phyloP scores from a whole-genome alignment of 1,140 invertebrate genomes.

The Heterodera carotae region DNA sequence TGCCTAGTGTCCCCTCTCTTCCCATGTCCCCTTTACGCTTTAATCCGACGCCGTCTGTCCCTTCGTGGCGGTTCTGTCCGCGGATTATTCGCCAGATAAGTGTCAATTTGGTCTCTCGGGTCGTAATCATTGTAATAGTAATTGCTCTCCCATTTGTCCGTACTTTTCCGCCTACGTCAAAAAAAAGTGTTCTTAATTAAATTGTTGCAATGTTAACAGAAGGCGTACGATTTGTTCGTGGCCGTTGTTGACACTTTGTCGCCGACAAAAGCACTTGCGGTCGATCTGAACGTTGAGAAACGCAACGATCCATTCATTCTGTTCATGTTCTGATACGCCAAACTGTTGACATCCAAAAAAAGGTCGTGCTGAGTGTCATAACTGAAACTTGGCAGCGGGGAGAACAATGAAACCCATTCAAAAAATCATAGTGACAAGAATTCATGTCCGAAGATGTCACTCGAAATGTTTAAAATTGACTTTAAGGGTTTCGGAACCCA shows the following conservation, averaged over 20 bases:
- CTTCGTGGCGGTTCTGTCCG: not conserved
- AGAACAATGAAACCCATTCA: not conserved
- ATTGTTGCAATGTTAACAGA: too few relatives aligned
- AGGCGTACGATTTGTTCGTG: not conserved
- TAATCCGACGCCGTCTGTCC: not conserved
- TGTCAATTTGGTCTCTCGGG: not conserved
- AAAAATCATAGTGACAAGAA: not conserved
- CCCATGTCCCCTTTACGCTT: not conserved
- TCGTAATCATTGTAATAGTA: slow-evolving; percentile 29
- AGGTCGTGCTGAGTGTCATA: slow-evolving; percentile 18
- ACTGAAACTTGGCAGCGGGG: not conserved
- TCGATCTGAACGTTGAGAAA: not conserved
- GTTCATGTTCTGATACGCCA: slow-evolving; percentile 16
- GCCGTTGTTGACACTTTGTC: not conserved
- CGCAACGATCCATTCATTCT: not conserved
- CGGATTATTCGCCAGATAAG: slow-evolving; percentile 14
- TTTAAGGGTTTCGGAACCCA: not conserved
- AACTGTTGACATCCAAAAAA: slow-evolving; percentile 19
- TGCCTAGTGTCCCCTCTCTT: not conserved
- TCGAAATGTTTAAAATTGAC: too few relatives aligned
- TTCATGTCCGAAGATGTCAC: too few relatives aligned
- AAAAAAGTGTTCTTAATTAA: not conserved
- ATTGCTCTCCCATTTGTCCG: slow-evolving; percentile 29
- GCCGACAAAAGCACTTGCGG: not conserved
- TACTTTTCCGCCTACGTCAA: not conserved